A percentile compares a stretch with the other conserved stretches of the same genome.
Evolutionary conservation across 2,888 invertebrate species (phyloP).

Genomic region (Acanthosepion pharaonis): DNA sequence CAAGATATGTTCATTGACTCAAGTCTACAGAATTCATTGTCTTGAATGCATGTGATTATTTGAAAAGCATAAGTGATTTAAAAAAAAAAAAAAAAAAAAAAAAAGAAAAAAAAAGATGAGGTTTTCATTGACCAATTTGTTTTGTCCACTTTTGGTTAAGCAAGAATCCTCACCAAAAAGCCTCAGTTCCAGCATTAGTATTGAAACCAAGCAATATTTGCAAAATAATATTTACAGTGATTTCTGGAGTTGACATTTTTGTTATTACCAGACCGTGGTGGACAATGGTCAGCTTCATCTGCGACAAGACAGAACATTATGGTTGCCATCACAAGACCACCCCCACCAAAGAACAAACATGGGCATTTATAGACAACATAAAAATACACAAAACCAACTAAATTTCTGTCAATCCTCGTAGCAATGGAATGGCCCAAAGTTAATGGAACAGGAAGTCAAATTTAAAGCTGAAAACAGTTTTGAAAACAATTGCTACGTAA

Average conservation of each 20-base stretch:
- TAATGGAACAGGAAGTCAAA: neutral
- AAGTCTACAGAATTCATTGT: too few relatives aligned
- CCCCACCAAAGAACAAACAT: neutral
- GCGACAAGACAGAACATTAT: neutral
- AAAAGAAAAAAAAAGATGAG: too few relatives aligned
- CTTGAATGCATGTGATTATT: too few relatives aligned
- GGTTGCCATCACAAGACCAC: neutral
- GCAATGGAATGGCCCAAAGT: neutral
- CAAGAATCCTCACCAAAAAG: neutral
- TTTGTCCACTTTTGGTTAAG: neutral
- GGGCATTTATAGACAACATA: neutral
- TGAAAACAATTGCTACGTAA: too few relatives aligned
- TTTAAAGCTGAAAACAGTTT: too few relatives aligned
- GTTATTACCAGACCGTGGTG: neutral
- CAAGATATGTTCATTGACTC: too few relatives aligned
- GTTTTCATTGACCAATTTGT: neutral
- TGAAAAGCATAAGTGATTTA: too few relatives aligned
- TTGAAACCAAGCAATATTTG: slow-evolving; percentile 33
- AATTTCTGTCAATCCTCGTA: neutral
- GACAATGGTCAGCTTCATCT: slow-evolving; percentile 22
- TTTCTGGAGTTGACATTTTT: neutral
- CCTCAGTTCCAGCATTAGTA: neutral
- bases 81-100: too few relatives aligned
- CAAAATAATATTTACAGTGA: slow-evolving; percentile 13
- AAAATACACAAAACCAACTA: neutral